These are phyloP conservation scores for Timema podura DNA, from an alignment of 2,888 invertebrate genomes.

Conservation along the genomic window DNA sequence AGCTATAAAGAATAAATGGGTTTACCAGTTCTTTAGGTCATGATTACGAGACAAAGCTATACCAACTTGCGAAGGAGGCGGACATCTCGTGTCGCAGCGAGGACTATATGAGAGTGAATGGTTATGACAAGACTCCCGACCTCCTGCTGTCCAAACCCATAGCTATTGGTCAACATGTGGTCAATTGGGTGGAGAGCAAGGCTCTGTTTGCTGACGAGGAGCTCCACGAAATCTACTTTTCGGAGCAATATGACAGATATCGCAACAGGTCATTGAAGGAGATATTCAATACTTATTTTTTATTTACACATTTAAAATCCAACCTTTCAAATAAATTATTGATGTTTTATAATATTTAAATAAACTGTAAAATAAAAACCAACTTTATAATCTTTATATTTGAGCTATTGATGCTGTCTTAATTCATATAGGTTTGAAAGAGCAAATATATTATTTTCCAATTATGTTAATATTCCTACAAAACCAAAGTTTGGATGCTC, in stretches of 20 bases:
- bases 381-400: too few relatives aligned
- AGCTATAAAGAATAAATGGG: constrained; percentile 8
- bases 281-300: too few relatives aligned
- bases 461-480: too few relatives aligned
- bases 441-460: too few relatives aligned
- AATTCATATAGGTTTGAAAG: too few relatives aligned
- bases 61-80: constrained; percentile 55
- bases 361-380: neutral
- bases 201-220: constrained; percentile 87
- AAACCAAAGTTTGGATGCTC: too few relatives aligned
- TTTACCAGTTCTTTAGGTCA: constrained; percentile 67
- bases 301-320: too few relatives aligned
- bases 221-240: constrained; percentile 74
- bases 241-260: constrained; percentile 82
- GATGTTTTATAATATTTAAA: too few relatives aligned
- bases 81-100: constrained; percentile 69
- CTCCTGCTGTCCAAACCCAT: constrained; percentile 86
- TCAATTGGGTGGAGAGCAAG: constrained; percentile 97
- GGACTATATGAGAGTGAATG: constrained; percentile 69
- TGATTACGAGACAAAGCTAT: constrained; percentile 77
- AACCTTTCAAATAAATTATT: too few relatives aligned
- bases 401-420: too few relatives aligned
- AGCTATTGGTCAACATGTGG: constrained; percentile 74
- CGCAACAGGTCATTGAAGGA: constrained; percentile 63
- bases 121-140: constrained; percentile 95